Conservation (phyloP, 2,888 invertebrate species). For the Lottia gigantea region DNA sequence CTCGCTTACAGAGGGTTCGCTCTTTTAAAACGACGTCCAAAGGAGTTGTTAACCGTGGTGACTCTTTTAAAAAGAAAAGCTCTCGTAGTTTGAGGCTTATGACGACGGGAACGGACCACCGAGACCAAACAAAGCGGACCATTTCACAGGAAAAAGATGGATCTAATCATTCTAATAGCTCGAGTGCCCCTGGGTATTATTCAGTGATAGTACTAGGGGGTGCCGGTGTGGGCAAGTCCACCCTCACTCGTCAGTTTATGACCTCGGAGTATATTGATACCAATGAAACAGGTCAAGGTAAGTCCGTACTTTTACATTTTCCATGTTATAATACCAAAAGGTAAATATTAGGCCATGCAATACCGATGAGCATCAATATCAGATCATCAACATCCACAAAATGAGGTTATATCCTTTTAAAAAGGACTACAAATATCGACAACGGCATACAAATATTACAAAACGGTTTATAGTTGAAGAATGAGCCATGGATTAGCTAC, state of each 20-base stretch:
- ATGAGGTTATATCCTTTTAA: too few species aligned
- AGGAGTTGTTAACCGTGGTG: slow-evolving; percentile 91
- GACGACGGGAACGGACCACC: slow-evolving; percentile 72
- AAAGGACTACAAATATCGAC: too few species aligned
- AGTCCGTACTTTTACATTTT: too few species aligned
- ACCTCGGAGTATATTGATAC: slow-evolving; percentile 79
- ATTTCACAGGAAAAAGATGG: slow-evolving; percentile 19
- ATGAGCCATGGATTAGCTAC: too few species aligned
- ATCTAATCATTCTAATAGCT: slow-evolving; percentile 20
- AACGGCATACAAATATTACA: too few species aligned
- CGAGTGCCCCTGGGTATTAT: slow-evolving; percentile 66
- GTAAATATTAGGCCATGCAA: too few species aligned
- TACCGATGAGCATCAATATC: too few species aligned
- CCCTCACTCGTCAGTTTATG: slow-evolving; percentile 78
- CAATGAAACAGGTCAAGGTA: slow-evolving; percentile 71
- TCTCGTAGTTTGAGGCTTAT: slow-evolving; percentile 82
- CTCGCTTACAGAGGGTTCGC: slow-evolving; percentile 74
- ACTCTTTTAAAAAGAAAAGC: slow-evolving; percentile 87
- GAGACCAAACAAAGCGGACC: slow-evolving; percentile 23
- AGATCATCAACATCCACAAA: too few species aligned
- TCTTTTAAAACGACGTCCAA: slow-evolving; percentile 93
- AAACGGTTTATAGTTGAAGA: too few species aligned
- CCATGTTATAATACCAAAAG: too few species aligned
- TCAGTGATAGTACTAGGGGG: slow-evolving; percentile 77
- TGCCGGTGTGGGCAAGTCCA: slow-evolving; percentile 78